These are phyloP conservation scores for Melikaiella ostensackeni DNA, from an alignment of 2,888 invertebrate species.

Conservation along the genomic window DNA sequence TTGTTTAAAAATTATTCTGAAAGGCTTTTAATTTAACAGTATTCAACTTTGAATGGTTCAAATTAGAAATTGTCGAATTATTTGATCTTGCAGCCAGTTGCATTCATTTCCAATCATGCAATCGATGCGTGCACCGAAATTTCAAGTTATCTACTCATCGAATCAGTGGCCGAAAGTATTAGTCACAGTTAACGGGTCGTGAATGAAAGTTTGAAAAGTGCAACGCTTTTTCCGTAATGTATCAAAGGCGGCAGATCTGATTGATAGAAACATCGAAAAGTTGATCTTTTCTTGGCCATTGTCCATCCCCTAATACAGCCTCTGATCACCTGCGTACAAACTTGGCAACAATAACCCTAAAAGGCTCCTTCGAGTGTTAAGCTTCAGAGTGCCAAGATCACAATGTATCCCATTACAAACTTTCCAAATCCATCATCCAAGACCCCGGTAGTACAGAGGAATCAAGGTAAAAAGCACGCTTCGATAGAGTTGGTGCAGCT, in stretches of 20 bases:
- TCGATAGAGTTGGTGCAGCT: conserved; percentile 33
- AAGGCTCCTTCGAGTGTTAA: conserved; percentile 18
- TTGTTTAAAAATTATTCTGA: too few species aligned
- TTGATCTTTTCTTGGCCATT: conserved; percentile 18
- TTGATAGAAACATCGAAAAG: conserved; percentile 30
- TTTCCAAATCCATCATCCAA: conserved; percentile 26
- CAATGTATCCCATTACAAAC: conserved; percentile 36
- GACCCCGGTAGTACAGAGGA: too few species aligned
- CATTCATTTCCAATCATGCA: neutral
- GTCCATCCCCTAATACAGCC: conserved; percentile 35
- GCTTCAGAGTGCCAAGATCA: conserved; percentile 26
- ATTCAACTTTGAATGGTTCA: neutral
- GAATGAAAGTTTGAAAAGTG: neutral
- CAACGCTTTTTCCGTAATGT: neutral
- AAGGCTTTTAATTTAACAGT: too few species aligned
- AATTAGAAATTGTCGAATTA: too few species aligned
- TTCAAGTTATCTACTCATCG: neutral
- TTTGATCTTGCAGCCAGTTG: too few species aligned
- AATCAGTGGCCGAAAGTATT: neutral
- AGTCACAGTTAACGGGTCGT: neutral
- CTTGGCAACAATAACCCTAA: conserved; percentile 22
- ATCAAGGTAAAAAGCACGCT: conserved; percentile 10
- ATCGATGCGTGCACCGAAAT: neutral
- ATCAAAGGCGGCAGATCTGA: neutral
- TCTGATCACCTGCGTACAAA: conserved; percentile 19